Percentiles rank a stretch among this genome's conserved stretches.
These are phyloP conservation scores for Tenthredo mesomela DNA, from an alignment of 2,888 invertebrate species.

Conservation along the genomic window DNA sequence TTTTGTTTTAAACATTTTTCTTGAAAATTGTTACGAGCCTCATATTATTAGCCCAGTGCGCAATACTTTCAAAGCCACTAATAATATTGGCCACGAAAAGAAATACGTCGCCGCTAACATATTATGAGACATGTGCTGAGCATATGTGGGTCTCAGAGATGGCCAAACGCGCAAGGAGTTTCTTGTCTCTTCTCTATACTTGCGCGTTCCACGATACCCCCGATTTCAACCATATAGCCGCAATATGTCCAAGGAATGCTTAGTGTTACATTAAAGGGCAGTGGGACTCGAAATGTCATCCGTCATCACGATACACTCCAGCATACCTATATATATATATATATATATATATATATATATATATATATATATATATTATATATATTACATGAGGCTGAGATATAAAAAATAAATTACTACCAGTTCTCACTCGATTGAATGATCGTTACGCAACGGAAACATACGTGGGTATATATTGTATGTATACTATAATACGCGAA, in stretches of 20 bases:
- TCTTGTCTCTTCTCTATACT: constrained; percentile 53
- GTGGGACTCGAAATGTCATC: constrained; percentile 53
- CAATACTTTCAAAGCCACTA: constrained; percentile 24
- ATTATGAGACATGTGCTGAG: constrained; percentile 58
- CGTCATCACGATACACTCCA: background rate
- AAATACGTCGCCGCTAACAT: constrained; percentile 40
- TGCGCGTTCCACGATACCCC: constrained; percentile 12
- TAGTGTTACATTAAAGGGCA: constrained; percentile 50
- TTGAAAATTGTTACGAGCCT: no score
- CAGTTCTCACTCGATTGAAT: constrained; percentile 3
- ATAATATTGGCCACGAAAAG: constrained; percentile 59
- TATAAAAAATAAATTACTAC: background rate
- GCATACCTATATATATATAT: background rate
- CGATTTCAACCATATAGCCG: background rate
- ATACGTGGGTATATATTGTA: background rate
- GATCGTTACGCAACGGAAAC: background rate
- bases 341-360: no score
- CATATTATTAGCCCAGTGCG: background rate
- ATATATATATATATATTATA: no score
- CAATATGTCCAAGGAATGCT: constrained; percentile 13
- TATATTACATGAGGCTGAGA: background rate
- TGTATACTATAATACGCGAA: no score
- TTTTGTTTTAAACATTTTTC: background rate
- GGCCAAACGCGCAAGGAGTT: constrained; percentile 52
- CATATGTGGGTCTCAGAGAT: constrained; percentile 56